These are phyloP conservation scores for Pseudopodoces humilis DNA, from an alignment of 2,113 vertebrate species.

Conservation along the genomic window DNA sequence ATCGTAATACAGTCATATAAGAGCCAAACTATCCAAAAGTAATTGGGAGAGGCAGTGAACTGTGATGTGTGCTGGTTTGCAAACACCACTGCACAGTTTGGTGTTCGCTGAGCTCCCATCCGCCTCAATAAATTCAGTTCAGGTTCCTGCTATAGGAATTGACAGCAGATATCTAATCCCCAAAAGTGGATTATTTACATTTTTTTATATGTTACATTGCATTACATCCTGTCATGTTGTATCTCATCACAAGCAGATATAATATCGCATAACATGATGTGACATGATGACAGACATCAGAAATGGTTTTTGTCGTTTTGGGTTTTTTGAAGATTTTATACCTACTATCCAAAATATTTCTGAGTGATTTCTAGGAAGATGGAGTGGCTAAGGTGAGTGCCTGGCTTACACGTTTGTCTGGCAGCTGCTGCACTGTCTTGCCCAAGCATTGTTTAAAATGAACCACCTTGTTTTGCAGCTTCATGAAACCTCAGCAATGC, in stretches of 20 bases:
- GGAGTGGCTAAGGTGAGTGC: not conserved
- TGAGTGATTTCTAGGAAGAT: not conserved
- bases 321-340: not conserved
- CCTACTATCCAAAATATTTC: slow-evolving; percentile 21
- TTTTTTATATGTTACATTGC: slow-evolving; percentile 81
- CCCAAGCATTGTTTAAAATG: not conserved
- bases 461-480: not conserved
- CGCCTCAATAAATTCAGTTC: slow-evolving; percentile 76
- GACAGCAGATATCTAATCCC: slow-evolving; percentile 79
- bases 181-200: slow-evolving; percentile 82
- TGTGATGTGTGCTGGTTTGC: slow-evolving; percentile 64
- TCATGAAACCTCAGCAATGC: not conserved
- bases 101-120: slow-evolving; percentile 66
- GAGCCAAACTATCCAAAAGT: slow-evolving; percentile 76
- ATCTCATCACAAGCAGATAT: slow-evolving; percentile 69
- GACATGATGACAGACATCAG: slow-evolving; percentile 69
- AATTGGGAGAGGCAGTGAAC: slow-evolving; percentile 76
- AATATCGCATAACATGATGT: slow-evolving; percentile 71
- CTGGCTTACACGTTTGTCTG: not conserved
- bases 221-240: slow-evolving; percentile 75
- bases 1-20: slow-evolving; percentile 47
- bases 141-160: slow-evolving; percentile 68
- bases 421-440: not conserved
- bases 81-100: slow-evolving; percentile 68
- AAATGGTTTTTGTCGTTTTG: slow-evolving; percentile 53